Base-by-base conservation (phyloP, 2,113 vertebrate genomes). In the Rhinolophus sinicus region DNA sequence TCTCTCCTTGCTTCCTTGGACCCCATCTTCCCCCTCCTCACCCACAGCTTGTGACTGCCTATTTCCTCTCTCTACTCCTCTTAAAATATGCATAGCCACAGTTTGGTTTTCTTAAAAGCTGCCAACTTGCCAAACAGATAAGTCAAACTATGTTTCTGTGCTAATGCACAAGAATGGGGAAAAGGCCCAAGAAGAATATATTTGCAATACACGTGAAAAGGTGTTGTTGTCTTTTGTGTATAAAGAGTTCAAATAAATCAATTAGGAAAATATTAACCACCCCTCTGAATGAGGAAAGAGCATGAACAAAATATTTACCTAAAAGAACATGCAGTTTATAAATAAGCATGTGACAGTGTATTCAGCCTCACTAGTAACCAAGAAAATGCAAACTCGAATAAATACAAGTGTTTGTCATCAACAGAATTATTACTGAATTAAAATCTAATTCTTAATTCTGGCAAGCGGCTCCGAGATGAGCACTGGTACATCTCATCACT, bases 71-170 rank as follows among this genome's bases (percentile, higher is more conserved):
- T 73, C 76, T 15, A 38, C 1, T 10, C 24, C 50, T 67, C 73
- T 72, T 47, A 70, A 93, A 75, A 80, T 69, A 73, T 64, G 22
- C n/a, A n/a, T 16, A 84, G 62, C 70, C 28, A 58, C 26, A 14
- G 18, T 90, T 81, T 19, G 13, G 38, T 83, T 90, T 94, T 83
- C 92, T 75, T 69, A 90, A 96, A 90, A 70, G 40, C 8, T 77
- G 38, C 72, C 35, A 52, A 83, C 26, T 88, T 80, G 10, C 33
- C 85, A 58, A 85, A 26, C 62, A 88, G 26, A 10, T 88, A 88
- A 88, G n/a, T 90, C 30, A 93, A 90, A 67, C 19, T n/a, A 38
- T 70, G 18, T 62, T 91, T 88, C 76, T 76, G 52, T 62, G 35
- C 28, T 50, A 10, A 80, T n/a, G 47, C 6, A 33, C 58, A 87